These are phyloP conservation scores for Spea multiplicata DNA, from an alignment of 2,113 vertebrate genomes.

Conservation along the genomic window DNA sequence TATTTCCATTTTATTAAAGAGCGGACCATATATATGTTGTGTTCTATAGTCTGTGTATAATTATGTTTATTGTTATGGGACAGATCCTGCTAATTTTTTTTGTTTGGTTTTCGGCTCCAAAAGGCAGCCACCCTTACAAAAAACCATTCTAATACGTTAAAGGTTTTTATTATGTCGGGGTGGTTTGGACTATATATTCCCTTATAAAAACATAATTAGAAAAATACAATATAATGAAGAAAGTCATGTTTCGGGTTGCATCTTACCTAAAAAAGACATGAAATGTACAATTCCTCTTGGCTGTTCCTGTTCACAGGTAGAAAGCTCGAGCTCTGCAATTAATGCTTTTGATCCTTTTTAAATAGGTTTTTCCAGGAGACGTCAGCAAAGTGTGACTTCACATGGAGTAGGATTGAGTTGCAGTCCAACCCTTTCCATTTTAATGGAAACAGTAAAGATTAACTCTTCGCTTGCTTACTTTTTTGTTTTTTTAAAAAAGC, in stretches of 20 bases:
- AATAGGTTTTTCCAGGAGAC: conserved; percentile 13
- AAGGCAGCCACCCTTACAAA: no score
- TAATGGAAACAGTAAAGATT: neutral
- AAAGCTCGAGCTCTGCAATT: conserved; percentile 13
- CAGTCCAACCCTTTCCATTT: neutral
- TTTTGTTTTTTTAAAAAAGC: neutral
- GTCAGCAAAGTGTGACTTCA: conserved; percentile 12
- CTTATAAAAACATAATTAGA: no score
- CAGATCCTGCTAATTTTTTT: no score
- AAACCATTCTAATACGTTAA: no score
- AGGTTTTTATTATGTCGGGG: no score
- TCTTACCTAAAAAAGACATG: neutral
- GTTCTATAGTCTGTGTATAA: no score
- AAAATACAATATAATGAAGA: neutral
- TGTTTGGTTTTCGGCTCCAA: no score
- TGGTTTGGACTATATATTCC: no score
- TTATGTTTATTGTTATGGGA: no score
- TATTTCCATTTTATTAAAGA: no score
- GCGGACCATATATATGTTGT: no score
- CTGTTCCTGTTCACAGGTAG: neutral
- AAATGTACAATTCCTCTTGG: neutral
- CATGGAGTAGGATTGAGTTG: conserved; percentile 15
- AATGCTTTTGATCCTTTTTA: conserved; percentile 34
- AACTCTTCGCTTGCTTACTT: neutral
- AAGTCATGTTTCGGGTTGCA: neutral